Base-by-base conservation (phyloP, 2,888 invertebrate genomes). In the Hofmannophila pseudospretella region DNA sequence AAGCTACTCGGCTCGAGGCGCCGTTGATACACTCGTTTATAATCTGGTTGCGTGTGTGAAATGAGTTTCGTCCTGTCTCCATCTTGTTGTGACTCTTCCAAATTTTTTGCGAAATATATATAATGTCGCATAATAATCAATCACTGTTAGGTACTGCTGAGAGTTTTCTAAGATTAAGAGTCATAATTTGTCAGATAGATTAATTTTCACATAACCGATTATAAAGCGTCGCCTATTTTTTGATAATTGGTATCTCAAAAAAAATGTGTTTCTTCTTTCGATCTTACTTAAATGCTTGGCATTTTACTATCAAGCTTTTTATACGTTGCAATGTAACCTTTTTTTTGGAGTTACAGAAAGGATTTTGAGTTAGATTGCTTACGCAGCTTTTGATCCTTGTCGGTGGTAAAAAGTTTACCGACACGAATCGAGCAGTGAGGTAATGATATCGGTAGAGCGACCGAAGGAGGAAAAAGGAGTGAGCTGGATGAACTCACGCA, bases 381-480 rank as follows among this genome's bases (percentile, higher is more conserved):
- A n/a, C 5, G 8, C n/a, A 25, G 1, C 3, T 16, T 16, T 16
- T 16, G 5, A 16, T 5, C 5, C 16, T 16, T 16, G 16, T 5
- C 26, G 33, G 34, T 23, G 59, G 63, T 61, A 74, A 76, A 77
- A 78, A 72, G 60, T 63, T 58, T 54, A 62, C 63, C 59, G 61
- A 60, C 67, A 70, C 68, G 56, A 72, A 71, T 69, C 65, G 63
- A 66, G 67, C 63, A 67, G 66, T 67, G 69, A 74, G 67, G 67
- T 76, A 74, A 54, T 67, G 67, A 67, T 68, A 65, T 65, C 60
- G 62, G 52, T 35, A 41, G 44, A 47, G 29, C 43, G 42, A 45
- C 42, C 45, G 49, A 49, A 47, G 45, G 47, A 38, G 37, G 49
- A 47, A 54, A 41, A 49, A 16, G 28, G 49, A 50, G 58, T 39